These are phyloP conservation scores for Magallana nippona DNA, from an alignment of 2,888 invertebrate species.

Conservation along the genomic window DNA sequence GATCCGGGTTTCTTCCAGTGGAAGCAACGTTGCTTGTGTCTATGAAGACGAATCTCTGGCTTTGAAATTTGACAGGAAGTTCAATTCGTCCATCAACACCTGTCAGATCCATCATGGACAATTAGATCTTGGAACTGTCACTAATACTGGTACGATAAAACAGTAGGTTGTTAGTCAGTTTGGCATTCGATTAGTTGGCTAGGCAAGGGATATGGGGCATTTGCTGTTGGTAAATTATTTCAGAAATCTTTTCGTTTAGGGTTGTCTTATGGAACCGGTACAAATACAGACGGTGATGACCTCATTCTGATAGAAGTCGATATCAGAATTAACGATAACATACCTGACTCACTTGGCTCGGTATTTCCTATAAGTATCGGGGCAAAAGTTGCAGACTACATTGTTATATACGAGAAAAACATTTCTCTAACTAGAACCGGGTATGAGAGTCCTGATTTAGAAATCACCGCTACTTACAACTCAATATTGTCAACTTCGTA, in stretches of 20 bases:
- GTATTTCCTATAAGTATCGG: slow-evolving; percentile 63
- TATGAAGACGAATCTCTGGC: slow-evolving; percentile 49
- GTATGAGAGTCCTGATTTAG: slow-evolving; percentile 62
- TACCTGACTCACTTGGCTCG: slow-evolving; percentile 51
- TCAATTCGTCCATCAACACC: slow-evolving; percentile 59
- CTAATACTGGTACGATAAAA: slow-evolving; percentile 70
- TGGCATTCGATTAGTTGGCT: no score
- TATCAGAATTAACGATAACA: slow-evolving; percentile 72
- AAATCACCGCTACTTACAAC: slow-evolving; percentile 57
- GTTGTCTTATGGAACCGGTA: slow-evolving; percentile 53
- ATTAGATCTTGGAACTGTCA: slow-evolving; percentile 69
- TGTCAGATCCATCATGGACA: slow-evolving; percentile 67
- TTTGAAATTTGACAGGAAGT: slow-evolving; percentile 52
- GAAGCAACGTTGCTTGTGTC: slow-evolving; percentile 47
- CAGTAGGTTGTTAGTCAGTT: no score
- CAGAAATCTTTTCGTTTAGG: slow-evolving; percentile 51
- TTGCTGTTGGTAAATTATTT: no score
- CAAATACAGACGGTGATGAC: slow-evolving; percentile 57
- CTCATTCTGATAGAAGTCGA: slow-evolving; percentile 63
- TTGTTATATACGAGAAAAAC: slow-evolving; percentile 62
- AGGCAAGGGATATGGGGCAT: no score
- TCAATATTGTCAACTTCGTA: slow-evolving; percentile 55
- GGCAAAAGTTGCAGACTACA: slow-evolving; percentile 57
- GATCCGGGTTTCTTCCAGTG: slow-evolving; percentile 58
- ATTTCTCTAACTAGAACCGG: slow-evolving; percentile 59